Percentiles rank a stretch among this genome's conserved stretches.
phyloP scores from a whole-genome alignment of 2,888 invertebrate species.

The Arenicola marina region DNA sequence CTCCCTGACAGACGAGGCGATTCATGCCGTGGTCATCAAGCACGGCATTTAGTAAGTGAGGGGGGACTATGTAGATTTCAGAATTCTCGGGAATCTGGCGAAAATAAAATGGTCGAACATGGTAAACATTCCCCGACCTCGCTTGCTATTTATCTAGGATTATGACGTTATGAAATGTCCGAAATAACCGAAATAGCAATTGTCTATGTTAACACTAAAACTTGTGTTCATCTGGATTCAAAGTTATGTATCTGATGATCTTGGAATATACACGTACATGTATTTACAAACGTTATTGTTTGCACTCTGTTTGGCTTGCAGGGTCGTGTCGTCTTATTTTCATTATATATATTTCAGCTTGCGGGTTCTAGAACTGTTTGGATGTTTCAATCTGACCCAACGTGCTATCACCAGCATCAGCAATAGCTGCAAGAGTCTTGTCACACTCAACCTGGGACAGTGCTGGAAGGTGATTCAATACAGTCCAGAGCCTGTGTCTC shows the following conservation, averaged over 20 bases:
- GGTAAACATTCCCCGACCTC: too few relatives aligned
- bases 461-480: conserved; percentile 50
- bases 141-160: too few relatives aligned
- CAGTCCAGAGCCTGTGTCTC: too few relatives aligned
- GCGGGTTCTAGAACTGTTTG: conserved; percentile 54
- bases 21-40: conserved; percentile 47
- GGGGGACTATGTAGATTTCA: too few relatives aligned
- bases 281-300: not conserved
- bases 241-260: not conserved
- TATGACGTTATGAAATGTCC: too few relatives aligned
- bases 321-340: too few relatives aligned
- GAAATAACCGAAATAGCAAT: too few relatives aligned
- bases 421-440: conserved; percentile 45
- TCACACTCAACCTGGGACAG: conserved; percentile 52
- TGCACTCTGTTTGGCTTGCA: too few relatives aligned
- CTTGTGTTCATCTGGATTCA: not conserved
- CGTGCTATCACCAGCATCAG: conserved; percentile 43
- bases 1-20: conserved; percentile 46
- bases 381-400: conserved; percentile 54
- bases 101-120: too few relatives aligned
- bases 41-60: conserved; percentile 50
- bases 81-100: too few relatives aligned
- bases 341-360: too few relatives aligned
- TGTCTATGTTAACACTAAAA: too few relatives aligned
- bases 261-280: not conserved